Evolutionary conservation across 1,140 invertebrate genomes (phyloP), one percentile per base, ranked within the genome.

Genomic region (Oedothorax gibbosus): DNA sequence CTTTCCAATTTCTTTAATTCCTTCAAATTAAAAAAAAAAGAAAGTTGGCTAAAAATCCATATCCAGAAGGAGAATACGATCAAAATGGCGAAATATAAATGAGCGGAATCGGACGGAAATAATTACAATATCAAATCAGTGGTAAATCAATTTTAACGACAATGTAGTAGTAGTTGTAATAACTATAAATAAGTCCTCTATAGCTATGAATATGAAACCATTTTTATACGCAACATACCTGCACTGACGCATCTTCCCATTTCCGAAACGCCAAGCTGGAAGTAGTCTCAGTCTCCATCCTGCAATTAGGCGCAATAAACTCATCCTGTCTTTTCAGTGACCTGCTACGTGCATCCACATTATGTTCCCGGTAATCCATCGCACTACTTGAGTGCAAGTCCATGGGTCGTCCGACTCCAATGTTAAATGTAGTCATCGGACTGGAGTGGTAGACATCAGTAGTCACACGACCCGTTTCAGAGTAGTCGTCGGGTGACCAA

Each of bases 341-440:
- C 21, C 64, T 51, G 20, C 15, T 66, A 6, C 64, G 49, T 9
- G n/a, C 7, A 5, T 2, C 18, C 20, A 68, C 64, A n/a, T 68
- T 11, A 50, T n/a, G 77, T 50, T 79, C 64, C 35, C 56, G 54
- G 53, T 66, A 79, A 54, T 79, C 77, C n/a, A 68, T 12, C 77
- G 68, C 68, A 15, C 18, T 7, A 50, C 18, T 68, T 10, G 77
- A 79, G 5, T 54, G 11, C 51, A 10, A 11, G 4, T 14, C 50
- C 77, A 79, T 79, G 10, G 77, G 53, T 7, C 35, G 2, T 7
- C 60, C 20, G 6, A 51, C 50, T 20, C 18, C 62, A 2, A 51
- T 53, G 14, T 21, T 54, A 5, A 35, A 35, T 35, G 35, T 35
- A 5, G 35, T 35, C 35, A 35, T 35, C 35, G 35, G 35, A 2